Base-by-base conservation (phyloP, 1,140 invertebrate species). In the Popillia japonica region DNA sequence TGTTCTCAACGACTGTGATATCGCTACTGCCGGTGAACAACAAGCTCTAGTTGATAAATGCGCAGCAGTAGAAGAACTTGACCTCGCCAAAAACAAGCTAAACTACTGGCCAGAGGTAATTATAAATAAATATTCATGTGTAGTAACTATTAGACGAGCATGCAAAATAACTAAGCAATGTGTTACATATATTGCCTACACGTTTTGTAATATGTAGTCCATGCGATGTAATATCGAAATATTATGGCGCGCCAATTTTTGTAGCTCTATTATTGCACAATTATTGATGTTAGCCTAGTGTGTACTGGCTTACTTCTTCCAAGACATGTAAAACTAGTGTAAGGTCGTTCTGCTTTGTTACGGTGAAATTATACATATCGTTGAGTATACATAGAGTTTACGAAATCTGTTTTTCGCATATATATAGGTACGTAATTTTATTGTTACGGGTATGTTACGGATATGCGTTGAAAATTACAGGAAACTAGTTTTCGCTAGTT, bases 31-130 rank as follows among this genome's bases (percentile, higher is more conserved):
- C 61, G 96, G 96, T n/a, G 93, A 94, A 83, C 92, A 93, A 20
- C 89, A 91, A 44, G 91, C 92, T 74, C 88, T 98, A 23, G 90
- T 92, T 41, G 92, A 92, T 78, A 95, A 96, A 86, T 98, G 96
- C 85, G 91, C 92, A 59, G 91, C 93, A 80, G 96, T 98, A 2
- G 92, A 94, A 81, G 96, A 98, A 87, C 89, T 98, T 64, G 96
- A 98, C 85, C 88, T 98, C 64, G 96, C 96, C 10, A 95, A 96
- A 84, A 98, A 98, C 87, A 93, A 94, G 84, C 88, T 98, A 7
- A 92, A 91, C 68, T 91, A 95, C 82, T 96, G 96, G 94, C 88
- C 91, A 80, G 95, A 98, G 89, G 93, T 94, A 88, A 87, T 42
- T n/a, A n/a, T n/a, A n/a, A n/a, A n/a, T n/a, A n/a, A n/a, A n/a